Percentiles rank a stretch among this genome's conserved stretches.
These are phyloP conservation scores for Odontocerum albicorne DNA, from an alignment of 2,888 invertebrate genomes.

Conservation along the genomic window DNA sequence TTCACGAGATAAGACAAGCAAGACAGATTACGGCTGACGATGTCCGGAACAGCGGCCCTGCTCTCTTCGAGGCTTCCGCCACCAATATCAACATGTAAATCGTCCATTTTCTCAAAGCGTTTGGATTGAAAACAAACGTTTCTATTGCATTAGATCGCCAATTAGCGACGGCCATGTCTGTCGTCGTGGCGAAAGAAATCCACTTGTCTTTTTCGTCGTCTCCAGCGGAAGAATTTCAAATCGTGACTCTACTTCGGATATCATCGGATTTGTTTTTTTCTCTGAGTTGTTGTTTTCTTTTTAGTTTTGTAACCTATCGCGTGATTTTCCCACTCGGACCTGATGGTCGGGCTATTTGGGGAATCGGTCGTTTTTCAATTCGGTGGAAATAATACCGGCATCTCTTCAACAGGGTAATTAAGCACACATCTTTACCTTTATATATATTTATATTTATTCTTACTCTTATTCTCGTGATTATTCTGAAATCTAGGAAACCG, in stretches of 20 bases:
- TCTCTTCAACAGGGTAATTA: constrained; percentile 19
- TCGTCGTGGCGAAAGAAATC: constrained; percentile 20
- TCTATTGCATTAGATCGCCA: constrained; percentile 27
- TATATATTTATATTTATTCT: no score
- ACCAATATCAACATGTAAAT: neutral
- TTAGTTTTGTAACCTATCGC: neutral
- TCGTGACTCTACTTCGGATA: constrained; percentile 4
- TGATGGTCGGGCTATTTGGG: neutral
- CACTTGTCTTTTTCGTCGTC: constrained; percentile 4
- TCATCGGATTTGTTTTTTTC: constrained; percentile 13
- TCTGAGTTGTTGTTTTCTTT: constrained; percentile 6
- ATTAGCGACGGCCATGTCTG: constrained; percentile 27
- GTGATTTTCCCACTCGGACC: neutral
- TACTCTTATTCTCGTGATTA: no score
- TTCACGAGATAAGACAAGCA: no score
- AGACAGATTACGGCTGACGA: no score
- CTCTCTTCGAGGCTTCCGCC: no score
- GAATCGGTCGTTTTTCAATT: constrained; percentile 5
- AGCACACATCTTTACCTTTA: constrained; percentile 16
- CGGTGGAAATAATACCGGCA: constrained; percentile 1
- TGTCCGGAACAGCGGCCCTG: constrained; percentile 1
- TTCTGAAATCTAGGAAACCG: no score
- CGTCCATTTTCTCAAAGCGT: neutral
- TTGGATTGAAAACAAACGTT: neutral
- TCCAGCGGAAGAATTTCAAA: constrained; percentile 14